Percentiles rank a stretch among this genome's conserved stretches.
Evolutionary conservation across 2,113 vertebrate species (phyloP).

Genomic region (Donacobius atricapilla): DNA sequence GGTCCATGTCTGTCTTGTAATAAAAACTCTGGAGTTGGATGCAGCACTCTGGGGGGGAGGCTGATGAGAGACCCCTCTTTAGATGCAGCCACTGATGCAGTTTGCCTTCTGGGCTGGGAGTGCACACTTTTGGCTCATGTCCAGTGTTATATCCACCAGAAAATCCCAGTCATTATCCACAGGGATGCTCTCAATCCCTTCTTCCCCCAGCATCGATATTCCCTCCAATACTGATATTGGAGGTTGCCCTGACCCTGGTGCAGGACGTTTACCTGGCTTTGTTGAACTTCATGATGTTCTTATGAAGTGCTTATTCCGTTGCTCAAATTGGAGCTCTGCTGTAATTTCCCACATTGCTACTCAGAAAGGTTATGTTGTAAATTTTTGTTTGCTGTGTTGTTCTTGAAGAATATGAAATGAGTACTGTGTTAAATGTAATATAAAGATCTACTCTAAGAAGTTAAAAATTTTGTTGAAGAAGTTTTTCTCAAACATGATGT

Average conservation of each 20-base stretch:
- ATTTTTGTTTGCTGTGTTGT: not conserved
- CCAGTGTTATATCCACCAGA: not conserved
- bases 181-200: not conserved
- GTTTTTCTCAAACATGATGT: not conserved
- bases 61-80: not conserved
- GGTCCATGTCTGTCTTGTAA: not conserved
- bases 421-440: not conserved
- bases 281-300: accelerated
- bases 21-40: not conserved
- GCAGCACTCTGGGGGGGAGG: accelerated
- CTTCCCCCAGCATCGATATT: accelerated
- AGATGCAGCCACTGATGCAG: not conserved
- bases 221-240: not conserved
- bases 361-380: not conserved
- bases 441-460: not conserved
- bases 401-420: not conserved
- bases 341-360: not conserved
- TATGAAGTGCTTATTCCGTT: not conserved
- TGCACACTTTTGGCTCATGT: not conserved
- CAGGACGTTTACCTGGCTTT: not conserved
- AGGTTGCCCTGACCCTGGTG: not conserved
- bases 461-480: not conserved
- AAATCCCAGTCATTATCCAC: not conserved
- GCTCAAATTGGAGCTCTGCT: not conserved
- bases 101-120: not conserved